Evolutionary conservation across 2,113 vertebrate genomes (phyloP).

Genomic region (Actenoides hombroni): DNA sequence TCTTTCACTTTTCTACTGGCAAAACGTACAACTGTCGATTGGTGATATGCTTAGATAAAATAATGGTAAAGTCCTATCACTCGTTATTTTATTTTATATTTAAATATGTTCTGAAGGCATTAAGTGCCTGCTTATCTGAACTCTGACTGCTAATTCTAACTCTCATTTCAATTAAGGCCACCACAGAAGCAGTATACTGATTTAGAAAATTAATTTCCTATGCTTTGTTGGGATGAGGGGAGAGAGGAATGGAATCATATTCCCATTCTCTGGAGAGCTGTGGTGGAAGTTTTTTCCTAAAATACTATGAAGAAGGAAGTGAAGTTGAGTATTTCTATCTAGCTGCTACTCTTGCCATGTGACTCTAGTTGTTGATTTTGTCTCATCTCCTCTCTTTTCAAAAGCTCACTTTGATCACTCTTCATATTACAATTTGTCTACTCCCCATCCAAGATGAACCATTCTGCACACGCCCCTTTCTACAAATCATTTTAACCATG

Average conservation of each 20-base stretch:
- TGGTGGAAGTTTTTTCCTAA: background rate
- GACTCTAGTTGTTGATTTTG: background rate
- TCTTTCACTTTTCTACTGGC: background rate
- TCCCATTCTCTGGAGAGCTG: background rate
- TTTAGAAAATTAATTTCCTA: background rate
- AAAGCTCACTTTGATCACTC: conserved; percentile 23
- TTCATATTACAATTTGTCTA: background rate
- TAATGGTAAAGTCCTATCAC: background rate
- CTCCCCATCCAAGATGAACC: background rate
- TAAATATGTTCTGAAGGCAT: background rate
- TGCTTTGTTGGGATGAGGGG: background rate
- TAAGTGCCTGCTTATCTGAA: background rate
- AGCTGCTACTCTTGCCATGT: background rate
- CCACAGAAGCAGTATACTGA: background rate
- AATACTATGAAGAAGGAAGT: background rate
- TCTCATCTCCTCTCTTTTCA: background rate
- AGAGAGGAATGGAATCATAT: background rate
- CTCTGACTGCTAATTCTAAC: background rate
- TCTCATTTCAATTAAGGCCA: background rate
- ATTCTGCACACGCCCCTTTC: background rate
- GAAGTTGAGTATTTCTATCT: background rate
- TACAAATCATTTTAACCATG: background rate
- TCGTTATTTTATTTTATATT: background rate
- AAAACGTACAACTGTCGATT: background rate
- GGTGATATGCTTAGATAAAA: background rate